Evolutionary conservation across 2,113 vertebrate genomes (phyloP).

Genomic region (Alethe diademata): DNA sequence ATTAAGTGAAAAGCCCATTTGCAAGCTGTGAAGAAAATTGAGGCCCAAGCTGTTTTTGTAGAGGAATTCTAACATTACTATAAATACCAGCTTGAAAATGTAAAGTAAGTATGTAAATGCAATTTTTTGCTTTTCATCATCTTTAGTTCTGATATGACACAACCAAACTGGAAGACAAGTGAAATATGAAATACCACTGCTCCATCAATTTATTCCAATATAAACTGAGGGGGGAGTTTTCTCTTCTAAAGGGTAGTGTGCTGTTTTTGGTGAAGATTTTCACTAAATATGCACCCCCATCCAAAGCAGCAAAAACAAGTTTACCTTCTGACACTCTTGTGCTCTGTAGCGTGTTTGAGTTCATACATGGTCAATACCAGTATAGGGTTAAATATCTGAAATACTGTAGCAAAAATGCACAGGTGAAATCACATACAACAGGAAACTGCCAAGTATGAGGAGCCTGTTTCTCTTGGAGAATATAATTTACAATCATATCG

Average conservation of each 20-base stretch:
- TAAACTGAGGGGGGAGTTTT: background rate
- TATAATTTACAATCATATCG: background rate
- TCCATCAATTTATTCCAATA: background rate
- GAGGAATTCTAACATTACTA: background rate
- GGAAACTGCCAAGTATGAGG: background rate
- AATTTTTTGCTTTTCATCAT: background rate
- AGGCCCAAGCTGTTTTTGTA: background rate
- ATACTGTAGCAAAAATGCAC: background rate
- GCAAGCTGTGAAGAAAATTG: background rate
- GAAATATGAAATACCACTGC: background rate
- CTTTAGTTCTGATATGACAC: background rate
- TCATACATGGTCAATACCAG: background rate
- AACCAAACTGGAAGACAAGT: background rate
- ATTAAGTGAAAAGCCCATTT: background rate
- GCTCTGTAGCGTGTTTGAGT: background rate
- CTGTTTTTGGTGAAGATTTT: background rate
- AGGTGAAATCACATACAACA: background rate
- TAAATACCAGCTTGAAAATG: background rate
- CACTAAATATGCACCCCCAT: rapidly evolving
- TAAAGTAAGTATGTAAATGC: background rate
- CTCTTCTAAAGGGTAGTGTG: background rate
- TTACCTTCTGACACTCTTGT: background rate
- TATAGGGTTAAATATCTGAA: background rate
- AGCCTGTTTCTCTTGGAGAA: background rate
- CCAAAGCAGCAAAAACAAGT: background rate